Conservation (phyloP, 2,113 vertebrate species). For the Thalassarche chlororhynchos region DNA sequence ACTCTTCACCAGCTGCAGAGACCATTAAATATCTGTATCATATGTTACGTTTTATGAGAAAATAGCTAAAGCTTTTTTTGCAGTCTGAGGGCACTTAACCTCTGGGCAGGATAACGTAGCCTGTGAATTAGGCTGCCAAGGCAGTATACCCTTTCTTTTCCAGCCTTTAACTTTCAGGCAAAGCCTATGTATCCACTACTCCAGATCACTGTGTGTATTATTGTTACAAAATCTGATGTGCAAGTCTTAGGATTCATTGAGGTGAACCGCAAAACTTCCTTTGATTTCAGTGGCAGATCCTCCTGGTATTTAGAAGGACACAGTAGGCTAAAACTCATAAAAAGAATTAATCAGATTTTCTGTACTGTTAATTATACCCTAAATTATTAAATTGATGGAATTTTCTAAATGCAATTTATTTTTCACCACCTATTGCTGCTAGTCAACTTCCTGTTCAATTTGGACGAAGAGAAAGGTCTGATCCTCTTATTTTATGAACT, state of each 20-base stretch:
- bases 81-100: not conserved
- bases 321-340: not conserved
- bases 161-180: not conserved
- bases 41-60: not conserved
- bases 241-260: not conserved
- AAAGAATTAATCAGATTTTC: not conserved
- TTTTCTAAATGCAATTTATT: conserved; percentile 20
- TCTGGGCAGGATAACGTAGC: not conserved
- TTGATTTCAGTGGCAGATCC: not conserved
- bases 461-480: not conserved
- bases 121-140: not conserved
- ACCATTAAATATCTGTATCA: not conserved
- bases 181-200: not conserved
- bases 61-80: not conserved
- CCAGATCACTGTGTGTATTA: not conserved
- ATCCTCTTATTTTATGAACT: not conserved
- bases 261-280: not conserved
- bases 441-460: not conserved
- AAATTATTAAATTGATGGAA: not conserved
- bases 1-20: not conserved
- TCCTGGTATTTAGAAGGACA: not conserved
- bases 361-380: not conserved
- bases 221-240: not conserved
- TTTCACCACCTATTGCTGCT: not conserved
- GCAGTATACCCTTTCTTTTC: not conserved